These are phyloP conservation scores for Chaunax sp. DNA, from an alignment of 2,797 vertebrate genomes.

Conservation along the genomic window DNA sequence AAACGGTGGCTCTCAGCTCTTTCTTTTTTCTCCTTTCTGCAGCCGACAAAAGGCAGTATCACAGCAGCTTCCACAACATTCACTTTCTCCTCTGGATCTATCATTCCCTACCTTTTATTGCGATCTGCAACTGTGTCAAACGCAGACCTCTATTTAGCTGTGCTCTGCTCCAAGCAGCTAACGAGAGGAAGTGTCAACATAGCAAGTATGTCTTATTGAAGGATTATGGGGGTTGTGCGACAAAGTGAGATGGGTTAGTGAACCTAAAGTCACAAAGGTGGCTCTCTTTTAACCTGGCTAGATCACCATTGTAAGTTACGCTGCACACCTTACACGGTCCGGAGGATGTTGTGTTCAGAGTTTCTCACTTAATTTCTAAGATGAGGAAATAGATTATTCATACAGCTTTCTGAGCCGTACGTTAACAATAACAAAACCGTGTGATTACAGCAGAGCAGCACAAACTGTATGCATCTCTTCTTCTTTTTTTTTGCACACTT, in stretches of 20 bases:
- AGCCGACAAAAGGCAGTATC: constrained; percentile 63
- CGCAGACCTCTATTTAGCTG: constrained; percentile 51
- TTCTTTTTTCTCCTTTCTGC: constrained; percentile 48
- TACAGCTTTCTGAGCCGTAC: too few relatives aligned
- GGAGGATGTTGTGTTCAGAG: too few relatives aligned
- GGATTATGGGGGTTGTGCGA: constrained; percentile 10
- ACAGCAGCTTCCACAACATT: constrained; percentile 48
- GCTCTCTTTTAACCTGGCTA: too few relatives aligned
- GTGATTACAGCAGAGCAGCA: too few relatives aligned
- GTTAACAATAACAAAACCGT: too few relatives aligned
- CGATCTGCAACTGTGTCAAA: constrained; percentile 56
- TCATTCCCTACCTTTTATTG: constrained; percentile 51
- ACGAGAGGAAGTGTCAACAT: constrained; percentile 60
- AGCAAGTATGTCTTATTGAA: constrained; percentile 45
- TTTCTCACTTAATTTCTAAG: neutral
- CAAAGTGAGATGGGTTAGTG: too few relatives aligned
- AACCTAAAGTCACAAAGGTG: too few relatives aligned
- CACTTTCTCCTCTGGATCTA: constrained; percentile 56
- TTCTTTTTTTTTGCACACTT: too few relatives aligned
- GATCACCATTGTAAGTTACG: too few relatives aligned
- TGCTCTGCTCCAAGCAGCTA: constrained; percentile 46
- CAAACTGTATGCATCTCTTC: too few relatives aligned
- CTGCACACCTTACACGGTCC: too few relatives aligned
- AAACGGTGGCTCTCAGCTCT: constrained; percentile 71
- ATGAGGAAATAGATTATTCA: too few relatives aligned